Evolutionary conservation across 2,797 vertebrate species (phyloP).

Genomic region (Anguilla anguilla): DNA sequence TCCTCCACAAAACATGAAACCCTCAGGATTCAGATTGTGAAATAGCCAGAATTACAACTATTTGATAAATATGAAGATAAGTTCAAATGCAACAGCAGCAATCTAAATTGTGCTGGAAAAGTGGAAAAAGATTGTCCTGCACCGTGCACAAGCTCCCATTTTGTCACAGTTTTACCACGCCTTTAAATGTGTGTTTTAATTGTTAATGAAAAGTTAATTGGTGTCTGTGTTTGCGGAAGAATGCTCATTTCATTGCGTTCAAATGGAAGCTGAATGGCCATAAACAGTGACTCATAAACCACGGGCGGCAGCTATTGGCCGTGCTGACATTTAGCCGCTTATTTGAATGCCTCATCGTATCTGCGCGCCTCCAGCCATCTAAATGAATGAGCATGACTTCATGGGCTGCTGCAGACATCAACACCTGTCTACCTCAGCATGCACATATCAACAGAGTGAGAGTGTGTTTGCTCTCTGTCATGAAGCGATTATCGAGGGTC

Average conservation of each 20-base stretch:
- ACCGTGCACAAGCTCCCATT: background rate
- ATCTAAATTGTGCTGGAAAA: background rate
- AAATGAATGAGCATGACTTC: background rate
- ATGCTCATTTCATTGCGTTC: background rate
- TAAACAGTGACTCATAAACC: background rate
- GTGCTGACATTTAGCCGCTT: background rate
- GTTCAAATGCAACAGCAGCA: background rate
- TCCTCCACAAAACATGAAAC: constrained; percentile 1
- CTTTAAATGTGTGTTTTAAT: background rate
- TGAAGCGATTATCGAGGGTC: background rate
- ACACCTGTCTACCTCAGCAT: background rate
- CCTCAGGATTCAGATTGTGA: background rate
- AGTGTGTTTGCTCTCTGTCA: background rate
- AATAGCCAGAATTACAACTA: background rate
- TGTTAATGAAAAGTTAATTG: background rate
- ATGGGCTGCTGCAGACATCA: background rate
- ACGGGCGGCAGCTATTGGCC: background rate
- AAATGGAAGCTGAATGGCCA: background rate
- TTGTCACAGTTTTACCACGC: background rate
- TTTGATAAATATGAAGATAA: background rate
- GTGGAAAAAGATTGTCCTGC: background rate
- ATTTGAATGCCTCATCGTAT: background rate
- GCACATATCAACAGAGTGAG: background rate
- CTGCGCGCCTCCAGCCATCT: background rate
- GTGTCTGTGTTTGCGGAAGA: background rate